Evolutionary conservation across 2,888 invertebrate species (phyloP).

Genomic region (Yponomeuta evonymella): DNA sequence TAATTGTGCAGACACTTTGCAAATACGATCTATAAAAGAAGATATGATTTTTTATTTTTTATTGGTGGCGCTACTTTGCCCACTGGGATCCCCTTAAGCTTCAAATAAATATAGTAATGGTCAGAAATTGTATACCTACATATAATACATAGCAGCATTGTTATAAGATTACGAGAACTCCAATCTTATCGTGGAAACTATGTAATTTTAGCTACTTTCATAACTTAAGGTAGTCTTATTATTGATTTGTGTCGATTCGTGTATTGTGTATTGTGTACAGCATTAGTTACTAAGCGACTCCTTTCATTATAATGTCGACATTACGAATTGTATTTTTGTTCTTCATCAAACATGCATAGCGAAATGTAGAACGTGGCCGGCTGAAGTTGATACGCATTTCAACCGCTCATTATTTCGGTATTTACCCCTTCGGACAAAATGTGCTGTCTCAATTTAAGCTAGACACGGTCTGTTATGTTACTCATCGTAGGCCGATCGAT

Average conservation of each 20-base stretch:
- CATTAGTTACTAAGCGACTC: background rate
- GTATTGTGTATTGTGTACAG: background rate
- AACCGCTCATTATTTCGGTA: background rate
- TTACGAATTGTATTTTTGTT: background rate
- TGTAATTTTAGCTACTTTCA: background rate
- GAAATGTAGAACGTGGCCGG: background rate
- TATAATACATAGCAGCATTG: no score
- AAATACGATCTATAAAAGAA: no score
- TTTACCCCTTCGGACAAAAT: background rate
- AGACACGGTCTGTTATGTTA: background rate
- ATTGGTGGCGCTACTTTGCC: no score
- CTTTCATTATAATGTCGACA: background rate
- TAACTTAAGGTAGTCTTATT: background rate
- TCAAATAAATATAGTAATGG: no score
- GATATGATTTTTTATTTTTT: no score
- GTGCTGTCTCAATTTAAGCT: background rate
- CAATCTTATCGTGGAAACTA: background rate
- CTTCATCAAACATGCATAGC: background rate
- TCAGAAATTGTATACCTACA: no score
- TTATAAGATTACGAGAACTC: background rate
- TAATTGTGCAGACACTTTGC: no score
- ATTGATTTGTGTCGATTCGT: background rate
- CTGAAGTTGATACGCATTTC: background rate
- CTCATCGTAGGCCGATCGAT: background rate
- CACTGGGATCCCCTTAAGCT: no score